A percentile compares a stretch with the other conserved stretches of the same genome.
Conservation (phyloP, 1,140 invertebrate species). For the Calephelis virginiensis region DNA sequence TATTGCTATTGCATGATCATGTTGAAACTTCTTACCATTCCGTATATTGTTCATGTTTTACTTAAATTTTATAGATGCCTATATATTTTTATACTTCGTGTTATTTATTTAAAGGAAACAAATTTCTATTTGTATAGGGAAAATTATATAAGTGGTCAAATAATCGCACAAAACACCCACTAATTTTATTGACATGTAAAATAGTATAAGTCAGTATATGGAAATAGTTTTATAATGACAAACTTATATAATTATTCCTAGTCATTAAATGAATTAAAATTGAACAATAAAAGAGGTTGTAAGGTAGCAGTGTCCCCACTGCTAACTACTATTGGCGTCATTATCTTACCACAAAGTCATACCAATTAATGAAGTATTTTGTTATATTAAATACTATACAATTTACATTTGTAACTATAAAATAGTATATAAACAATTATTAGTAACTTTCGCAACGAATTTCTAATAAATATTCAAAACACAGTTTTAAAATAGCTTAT, state of each 20-base stretch:
- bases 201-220: neutral
- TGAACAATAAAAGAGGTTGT: neutral
- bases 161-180: constrained; percentile 36
- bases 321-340: too few relatives aligned
- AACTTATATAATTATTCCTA: constrained; percentile 21
- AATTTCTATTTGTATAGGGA: constrained; percentile 35
- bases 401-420: too few relatives aligned
- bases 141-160: constrained; percentile 31
- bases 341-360: too few relatives aligned
- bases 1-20: constrained; percentile 42
- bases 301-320: neutral
- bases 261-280: constrained; percentile 12
- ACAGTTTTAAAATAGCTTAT: too few relatives aligned
- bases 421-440: too few relatives aligned
- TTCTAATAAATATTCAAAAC: too few relatives aligned
- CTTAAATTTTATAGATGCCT: constrained; percentile 44
- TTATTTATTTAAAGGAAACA: constrained; percentile 30
- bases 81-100: constrained; percentile 46
- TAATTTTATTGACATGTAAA: constrained; percentile 12
- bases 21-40: constrained; percentile 59
- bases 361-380: too few relatives aligned
- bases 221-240: constrained; percentile 4
- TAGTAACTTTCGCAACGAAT: too few relatives aligned
- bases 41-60: constrained; percentile 49
- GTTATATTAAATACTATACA: too few relatives aligned